These are phyloP conservation scores for Temnothorax curvispinosus DNA, from an alignment of 1,140 invertebrate genomes.

Conservation along the genomic window DNA sequence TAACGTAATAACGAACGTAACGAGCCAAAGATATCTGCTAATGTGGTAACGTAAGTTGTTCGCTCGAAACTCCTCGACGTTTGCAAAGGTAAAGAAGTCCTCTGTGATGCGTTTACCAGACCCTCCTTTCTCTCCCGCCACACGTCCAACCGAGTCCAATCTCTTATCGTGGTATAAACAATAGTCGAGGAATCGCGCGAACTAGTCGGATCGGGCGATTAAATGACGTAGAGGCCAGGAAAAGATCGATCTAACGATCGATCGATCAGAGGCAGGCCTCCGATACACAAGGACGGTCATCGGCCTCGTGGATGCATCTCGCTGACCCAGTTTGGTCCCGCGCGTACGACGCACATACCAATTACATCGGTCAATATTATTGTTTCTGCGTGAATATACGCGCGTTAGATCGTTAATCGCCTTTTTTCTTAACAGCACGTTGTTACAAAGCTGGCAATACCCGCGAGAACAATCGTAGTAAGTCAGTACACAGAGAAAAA, in stretches of 20 bases:
- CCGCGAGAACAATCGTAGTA: background rate
- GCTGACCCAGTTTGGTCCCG: constrained; percentile 70
- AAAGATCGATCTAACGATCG: constrained; percentile 66
- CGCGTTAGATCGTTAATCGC: constrained; percentile 6
- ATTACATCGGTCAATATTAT: constrained; percentile 59
- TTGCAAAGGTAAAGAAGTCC: background rate
- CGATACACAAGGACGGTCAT: constrained; percentile 76
- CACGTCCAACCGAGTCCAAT: background rate
- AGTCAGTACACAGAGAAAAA: no score
- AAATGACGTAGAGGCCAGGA: background rate
- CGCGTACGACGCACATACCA: constrained; percentile 60
- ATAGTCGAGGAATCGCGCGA: background rate
- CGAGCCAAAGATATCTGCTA: background rate
- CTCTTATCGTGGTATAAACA: constrained; percentile 2
- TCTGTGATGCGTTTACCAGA: background rate
- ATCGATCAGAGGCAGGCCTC: constrained; percentile 44
- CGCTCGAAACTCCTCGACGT: background rate
- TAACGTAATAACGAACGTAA: background rate
- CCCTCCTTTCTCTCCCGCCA: background rate
- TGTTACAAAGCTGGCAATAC: background rate
- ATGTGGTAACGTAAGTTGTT: background rate
- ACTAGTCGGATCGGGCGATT: background rate
- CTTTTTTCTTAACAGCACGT: background rate
- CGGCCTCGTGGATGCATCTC: constrained; percentile 70
- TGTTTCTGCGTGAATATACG: constrained; percentile 25